Evolutionary conservation across 2,113 vertebrate species (phyloP).

Genomic region (Miniopterus natalensis): DNA sequence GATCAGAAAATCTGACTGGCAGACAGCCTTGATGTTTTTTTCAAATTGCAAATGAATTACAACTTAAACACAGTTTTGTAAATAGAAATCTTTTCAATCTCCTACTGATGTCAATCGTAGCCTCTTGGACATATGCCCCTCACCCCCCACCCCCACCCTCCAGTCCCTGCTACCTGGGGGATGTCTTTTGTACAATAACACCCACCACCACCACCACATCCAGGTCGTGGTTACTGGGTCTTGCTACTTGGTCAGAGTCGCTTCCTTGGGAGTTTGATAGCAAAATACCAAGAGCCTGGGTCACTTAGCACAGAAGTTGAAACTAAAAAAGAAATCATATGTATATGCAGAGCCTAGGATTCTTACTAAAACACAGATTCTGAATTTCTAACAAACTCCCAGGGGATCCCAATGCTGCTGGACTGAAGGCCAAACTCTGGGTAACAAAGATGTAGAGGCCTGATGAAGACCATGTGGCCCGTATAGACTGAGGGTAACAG

Average conservation of each 20-base stretch:
- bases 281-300: background rate
- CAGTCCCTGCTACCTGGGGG: background rate
- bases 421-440: background rate
- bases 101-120: background rate
- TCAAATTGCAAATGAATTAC: background rate
- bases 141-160: too few species aligned
- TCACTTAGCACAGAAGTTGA: background rate
- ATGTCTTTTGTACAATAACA: background rate
- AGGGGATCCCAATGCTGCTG: background rate
- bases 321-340: background rate
- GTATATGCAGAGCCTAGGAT: background rate
- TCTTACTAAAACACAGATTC: slow-evolving; percentile 36
- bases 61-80: background rate
- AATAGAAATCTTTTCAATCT: background rate
- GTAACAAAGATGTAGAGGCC: background rate
- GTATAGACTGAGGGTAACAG: background rate
- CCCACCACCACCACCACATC: background rate
- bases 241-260: background rate
- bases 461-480: background rate
- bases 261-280: background rate
- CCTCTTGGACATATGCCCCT: background rate
- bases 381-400: background rate
- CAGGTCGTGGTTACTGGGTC: background rate
- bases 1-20: background rate
- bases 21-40: background rate